A percentile compares a stretch with the other conserved stretches of the same genome.
These are phyloP conservation scores for Berghia stephanieae DNA, from an alignment of 1,140 invertebrate genomes.

Conservation along the genomic window DNA sequence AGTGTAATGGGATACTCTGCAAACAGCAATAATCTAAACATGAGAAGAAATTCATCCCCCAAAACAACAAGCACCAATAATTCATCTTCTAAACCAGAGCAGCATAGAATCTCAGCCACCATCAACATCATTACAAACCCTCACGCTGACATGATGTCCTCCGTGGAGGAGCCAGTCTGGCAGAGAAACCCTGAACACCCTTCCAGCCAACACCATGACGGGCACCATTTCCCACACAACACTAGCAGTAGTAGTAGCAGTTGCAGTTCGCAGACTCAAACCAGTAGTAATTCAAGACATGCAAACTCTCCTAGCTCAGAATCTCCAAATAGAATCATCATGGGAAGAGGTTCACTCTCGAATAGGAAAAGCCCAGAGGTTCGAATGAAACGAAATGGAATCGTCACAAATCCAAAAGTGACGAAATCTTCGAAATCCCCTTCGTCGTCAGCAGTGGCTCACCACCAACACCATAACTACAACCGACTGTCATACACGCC, in stretches of 20 bases:
- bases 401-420: slow-evolving; percentile 90
- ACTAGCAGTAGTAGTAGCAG: slow-evolving; percentile 7
- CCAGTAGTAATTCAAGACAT: slow-evolving; percentile 43
- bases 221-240: background rate
- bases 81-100: slow-evolving; percentile 50
- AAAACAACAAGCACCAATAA: too few species aligned
- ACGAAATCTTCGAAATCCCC: slow-evolving; percentile 44
- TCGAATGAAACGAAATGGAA: slow-evolving; percentile 78
- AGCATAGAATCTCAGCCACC: slow-evolving; percentile 52
- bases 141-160: slow-evolving; percentile 55
- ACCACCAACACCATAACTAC: slow-evolving; percentile 68
- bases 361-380: slow-evolving; percentile 55
- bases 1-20: too few species aligned
- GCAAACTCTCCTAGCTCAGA: slow-evolving; percentile 45
- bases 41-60: too few species aligned
- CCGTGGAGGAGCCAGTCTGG: slow-evolving; percentile 58
- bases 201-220: background rate
- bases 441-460: slow-evolving; percentile 21
- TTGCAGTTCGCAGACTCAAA: slow-evolving; percentile 2
- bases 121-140: slow-evolving; percentile 63
- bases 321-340: slow-evolving; percentile 49
- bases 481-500: slow-evolving; percentile 52
- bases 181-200: slow-evolving; percentile 52
- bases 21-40: too few species aligned
- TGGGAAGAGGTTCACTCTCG: slow-evolving; percentile 50